Evolutionary conservation across 1,140 invertebrate genomes (phyloP).

Genomic region (Delia radicum): DNA sequence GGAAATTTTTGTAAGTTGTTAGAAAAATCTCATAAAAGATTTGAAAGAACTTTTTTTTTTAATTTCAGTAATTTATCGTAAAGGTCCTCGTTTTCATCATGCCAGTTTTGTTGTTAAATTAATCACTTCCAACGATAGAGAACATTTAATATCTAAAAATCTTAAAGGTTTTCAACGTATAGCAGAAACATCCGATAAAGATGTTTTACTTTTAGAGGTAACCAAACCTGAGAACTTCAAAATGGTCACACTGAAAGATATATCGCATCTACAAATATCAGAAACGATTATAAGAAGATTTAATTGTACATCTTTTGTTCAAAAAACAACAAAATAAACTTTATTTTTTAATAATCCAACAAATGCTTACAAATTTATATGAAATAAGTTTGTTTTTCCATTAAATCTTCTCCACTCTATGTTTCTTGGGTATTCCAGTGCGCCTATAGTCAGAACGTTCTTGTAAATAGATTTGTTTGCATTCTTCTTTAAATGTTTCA

Average conservation of each 20-base stretch:
- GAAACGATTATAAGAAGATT: constrained; percentile 48
- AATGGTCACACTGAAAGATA: constrained; percentile 26
- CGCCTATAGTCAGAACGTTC: constrained; percentile 78
- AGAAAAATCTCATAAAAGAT: background rate
- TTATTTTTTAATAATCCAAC: background rate
- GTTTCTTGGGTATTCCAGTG: constrained; percentile 71
- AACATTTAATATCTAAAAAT: constrained; percentile 34
- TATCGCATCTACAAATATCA: constrained; percentile 37
- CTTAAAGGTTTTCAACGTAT: constrained; percentile 49
- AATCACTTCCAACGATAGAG: constrained; percentile 47
- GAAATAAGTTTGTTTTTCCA: too few species aligned
- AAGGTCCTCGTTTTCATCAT: constrained; percentile 80
- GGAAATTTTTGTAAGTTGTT: constrained; percentile 84
- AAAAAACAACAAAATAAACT: constrained; percentile 25
- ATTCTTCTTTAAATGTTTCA: constrained; percentile 71
- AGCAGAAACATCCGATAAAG: constrained; percentile 51
- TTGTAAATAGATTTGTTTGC: constrained; percentile 76
- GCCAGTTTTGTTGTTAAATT: constrained; percentile 78
- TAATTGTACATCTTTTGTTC: constrained; percentile 37
- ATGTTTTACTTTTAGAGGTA: constrained; percentile 43
- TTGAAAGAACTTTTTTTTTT: too few species aligned
- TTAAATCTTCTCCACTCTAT: constrained; percentile 51
- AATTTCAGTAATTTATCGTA: constrained; percentile 80
- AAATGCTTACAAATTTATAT: background rate
- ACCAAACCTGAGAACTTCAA: constrained; percentile 25